phyloP scores from a whole-genome alignment of 1,140 invertebrate species.

The Musca domestica region DNA sequence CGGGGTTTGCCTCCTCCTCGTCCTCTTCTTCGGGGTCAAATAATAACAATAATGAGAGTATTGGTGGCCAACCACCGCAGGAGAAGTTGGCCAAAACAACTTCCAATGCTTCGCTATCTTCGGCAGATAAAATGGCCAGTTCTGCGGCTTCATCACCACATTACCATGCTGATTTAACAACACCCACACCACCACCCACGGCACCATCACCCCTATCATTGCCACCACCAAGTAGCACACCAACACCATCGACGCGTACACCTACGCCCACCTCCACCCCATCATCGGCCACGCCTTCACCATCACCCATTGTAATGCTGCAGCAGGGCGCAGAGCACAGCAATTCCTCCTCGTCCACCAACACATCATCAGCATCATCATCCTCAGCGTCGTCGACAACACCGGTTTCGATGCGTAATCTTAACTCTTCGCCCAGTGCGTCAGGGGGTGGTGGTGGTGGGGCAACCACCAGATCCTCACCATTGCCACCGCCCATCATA shows the following conservation, averaged over 20 bases:
- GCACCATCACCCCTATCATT: slow-evolving; percentile 29
- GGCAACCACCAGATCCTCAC: background rate
- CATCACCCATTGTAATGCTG: slow-evolving; percentile 43
- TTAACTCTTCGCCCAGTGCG: background rate
- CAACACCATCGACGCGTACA: slow-evolving; percentile 22
- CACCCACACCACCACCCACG: slow-evolving; percentile 21
- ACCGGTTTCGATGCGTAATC: background rate
- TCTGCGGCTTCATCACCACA: slow-evolving; percentile 13
- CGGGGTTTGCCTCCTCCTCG: background rate
- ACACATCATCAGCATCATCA: background rate
- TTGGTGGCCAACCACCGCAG: slow-evolving; percentile 9
- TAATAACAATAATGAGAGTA: background rate
- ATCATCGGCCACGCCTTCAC: slow-evolving; percentile 23
- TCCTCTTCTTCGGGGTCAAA: background rate
- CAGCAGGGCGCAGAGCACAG: slow-evolving; percentile 22
- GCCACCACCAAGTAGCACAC: slow-evolving; percentile 26
- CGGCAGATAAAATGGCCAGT: background rate
- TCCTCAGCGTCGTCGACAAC: background rate
- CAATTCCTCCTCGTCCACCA: slow-evolving; percentile 1
- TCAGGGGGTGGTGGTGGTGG: too few relatives aligned
- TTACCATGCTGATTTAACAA: slow-evolving; percentile 25
- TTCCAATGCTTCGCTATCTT: background rate
- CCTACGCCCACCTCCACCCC: slow-evolving; percentile 21
- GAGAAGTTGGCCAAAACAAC: slow-evolving; percentile 25
- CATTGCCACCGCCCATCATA: background rate